phyloP scores from a whole-genome alignment of 2,113 vertebrate genomes.

The Dromas ardeola region DNA sequence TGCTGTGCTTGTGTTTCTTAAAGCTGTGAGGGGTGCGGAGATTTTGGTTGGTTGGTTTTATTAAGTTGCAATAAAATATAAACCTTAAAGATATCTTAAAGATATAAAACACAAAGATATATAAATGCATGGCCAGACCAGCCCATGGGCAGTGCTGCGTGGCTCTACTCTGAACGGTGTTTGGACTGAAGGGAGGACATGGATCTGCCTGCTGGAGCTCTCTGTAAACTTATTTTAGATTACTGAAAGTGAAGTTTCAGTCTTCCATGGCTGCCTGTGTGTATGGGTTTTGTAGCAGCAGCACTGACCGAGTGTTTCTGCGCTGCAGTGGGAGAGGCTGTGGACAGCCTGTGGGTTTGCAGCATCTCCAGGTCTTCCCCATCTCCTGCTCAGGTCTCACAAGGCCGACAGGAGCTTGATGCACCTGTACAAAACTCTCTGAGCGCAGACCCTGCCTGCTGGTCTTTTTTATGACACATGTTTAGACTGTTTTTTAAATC shows the following conservation, averaged over 20 bases:
- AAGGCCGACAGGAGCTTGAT: not conserved
- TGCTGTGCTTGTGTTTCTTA: not conserved
- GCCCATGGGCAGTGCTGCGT: fast-evolving
- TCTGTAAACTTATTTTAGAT: not conserved
- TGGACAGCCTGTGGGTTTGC: not conserved
- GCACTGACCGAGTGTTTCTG: fast-evolving
- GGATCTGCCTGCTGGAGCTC: not conserved
- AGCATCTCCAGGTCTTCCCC: not conserved
- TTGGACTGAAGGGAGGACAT: not conserved
- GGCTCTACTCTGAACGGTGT: not conserved
- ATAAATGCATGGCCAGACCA: not conserved
- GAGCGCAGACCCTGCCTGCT: not conserved
- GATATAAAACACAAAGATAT: not conserved
- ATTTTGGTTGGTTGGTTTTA: not conserved
- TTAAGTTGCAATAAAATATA: not conserved
- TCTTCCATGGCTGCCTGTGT: not conserved
- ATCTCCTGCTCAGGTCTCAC: too few relatives aligned
- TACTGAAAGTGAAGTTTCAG: not conserved
- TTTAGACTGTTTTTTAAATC: not conserved
- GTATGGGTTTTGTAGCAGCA: not conserved
- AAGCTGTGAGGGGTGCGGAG: not conserved
- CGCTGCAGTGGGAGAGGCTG: too few relatives aligned
- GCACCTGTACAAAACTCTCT: not conserved
- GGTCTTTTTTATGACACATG: not conserved
- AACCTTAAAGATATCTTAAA: not conserved